Conservation (phyloP, 2,888 invertebrate genomes). For the Folsomia manolachei region DNA sequence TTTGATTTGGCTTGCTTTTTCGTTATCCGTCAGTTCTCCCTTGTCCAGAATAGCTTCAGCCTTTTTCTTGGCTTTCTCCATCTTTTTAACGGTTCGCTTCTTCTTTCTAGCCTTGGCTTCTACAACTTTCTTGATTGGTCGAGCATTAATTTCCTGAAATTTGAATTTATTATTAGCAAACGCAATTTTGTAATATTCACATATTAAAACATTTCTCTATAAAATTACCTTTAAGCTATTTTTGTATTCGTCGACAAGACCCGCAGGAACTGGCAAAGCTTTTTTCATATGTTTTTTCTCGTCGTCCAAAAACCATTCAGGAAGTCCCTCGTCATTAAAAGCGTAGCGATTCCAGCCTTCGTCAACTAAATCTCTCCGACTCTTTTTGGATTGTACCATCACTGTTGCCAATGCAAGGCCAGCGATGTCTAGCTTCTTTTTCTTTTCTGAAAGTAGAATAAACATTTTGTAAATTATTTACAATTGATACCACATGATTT, state of each 20-base stretch:
- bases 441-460: slow-evolving; percentile 51
- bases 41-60: slow-evolving; percentile 90
- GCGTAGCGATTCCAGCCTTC: slow-evolving; percentile 89
- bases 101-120: slow-evolving; percentile 98
- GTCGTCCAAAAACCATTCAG: slow-evolving; percentile 94
- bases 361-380: slow-evolving; percentile 83
- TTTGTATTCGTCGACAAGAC: slow-evolving; percentile 79
- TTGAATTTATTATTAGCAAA: slow-evolving; percentile 5
- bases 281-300: slow-evolving; percentile 86
- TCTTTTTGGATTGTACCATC: slow-evolving; percentile 85
- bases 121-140: slow-evolving; percentile 95
- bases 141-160: slow-evolving; percentile 73
- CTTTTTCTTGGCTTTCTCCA: slow-evolving; percentile 93
- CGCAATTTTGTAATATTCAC: neutral
- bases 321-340: slow-evolving; percentile 85
- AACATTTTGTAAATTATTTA: neutral
- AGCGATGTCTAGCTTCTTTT: slow-evolving; percentile 74
- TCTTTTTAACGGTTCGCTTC: slow-evolving; percentile 76
- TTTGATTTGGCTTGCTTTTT: slow-evolving; percentile 89
- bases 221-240: slow-evolving; percentile 56
- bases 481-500: neutral
- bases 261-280: slow-evolving; percentile 79
- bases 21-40: slow-evolving; percentile 81
- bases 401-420: slow-evolving; percentile 89
- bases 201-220: neutral